These are phyloP conservation scores for Athripsodes cinereus DNA, from an alignment of 2,888 invertebrate species.

Conservation along the genomic window DNA sequence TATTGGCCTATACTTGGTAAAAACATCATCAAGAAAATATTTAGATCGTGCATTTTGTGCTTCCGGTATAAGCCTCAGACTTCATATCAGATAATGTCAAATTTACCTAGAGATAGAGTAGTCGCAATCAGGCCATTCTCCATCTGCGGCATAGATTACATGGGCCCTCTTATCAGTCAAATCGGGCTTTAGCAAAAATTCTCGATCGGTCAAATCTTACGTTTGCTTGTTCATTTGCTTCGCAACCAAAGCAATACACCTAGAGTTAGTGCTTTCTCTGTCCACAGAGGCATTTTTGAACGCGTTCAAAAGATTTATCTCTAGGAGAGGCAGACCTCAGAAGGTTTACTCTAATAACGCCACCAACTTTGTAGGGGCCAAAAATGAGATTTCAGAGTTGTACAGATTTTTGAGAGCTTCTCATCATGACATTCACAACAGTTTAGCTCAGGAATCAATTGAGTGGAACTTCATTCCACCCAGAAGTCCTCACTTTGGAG, in stretches of 20 bases:
- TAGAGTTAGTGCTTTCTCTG: background rate
- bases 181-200: background rate
- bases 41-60: background rate
- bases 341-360: background rate
- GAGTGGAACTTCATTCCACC: background rate
- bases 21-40: background rate
- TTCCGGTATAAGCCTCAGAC: background rate
- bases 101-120: background rate
- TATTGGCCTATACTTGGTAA: background rate
- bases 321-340: background rate
- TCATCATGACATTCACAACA: background rate
- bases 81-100: background rate
- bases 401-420: background rate
- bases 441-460: background rate
- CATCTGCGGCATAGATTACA: background rate
- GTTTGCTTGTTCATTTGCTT: background rate
- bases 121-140: background rate
- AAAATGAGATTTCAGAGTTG: too few relatives aligned
- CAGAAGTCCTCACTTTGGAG: too few relatives aligned
- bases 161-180: background rate
- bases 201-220: background rate
- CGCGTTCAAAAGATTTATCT: too few relatives aligned
- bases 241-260: background rate
- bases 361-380: too few relatives aligned
- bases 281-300: too few relatives aligned